Evolutionary conservation across 2,113 vertebrate genomes (phyloP), one percentile per base, ranked within the genome.

Genomic region (Apeltes quadracus): DNA sequence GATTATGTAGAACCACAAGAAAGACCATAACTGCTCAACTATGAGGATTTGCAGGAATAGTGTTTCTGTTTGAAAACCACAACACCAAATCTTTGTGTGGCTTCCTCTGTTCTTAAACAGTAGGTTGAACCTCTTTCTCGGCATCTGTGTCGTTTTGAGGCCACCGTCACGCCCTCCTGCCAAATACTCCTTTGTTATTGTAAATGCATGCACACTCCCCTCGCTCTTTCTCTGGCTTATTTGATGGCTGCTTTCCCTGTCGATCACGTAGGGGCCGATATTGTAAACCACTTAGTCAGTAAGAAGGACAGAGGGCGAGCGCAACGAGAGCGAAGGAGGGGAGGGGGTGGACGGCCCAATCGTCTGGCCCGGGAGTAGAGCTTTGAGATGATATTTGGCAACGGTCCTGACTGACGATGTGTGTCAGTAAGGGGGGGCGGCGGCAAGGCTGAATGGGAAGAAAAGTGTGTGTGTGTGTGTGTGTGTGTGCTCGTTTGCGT

Each of bases 341-440:
- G 69, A 55, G 58, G 65, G n/a, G n/a, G 4, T 20, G 46, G 3
- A 11, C 72, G 29, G 71, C 75, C 83, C 59, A 83, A 79, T 65
- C 20, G 69, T 75, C 65, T 68, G 16, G 66, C 58, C 73, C 70
- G 74, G 78, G 83, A 64, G 79, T 63, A 20, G 57, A 79, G 79
- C 46, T 48, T 46, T 27, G 76, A 80, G 81, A 81, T 83, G 81
- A 86, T 77, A 58, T 66, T 78, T 90, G 87, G 83, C 82, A 82
- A 72, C 76, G 51, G 65, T 81, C 72, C 72, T 65, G 84, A 69
- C 69, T 74, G 75, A 62, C 16, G 44, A 83, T 76, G 79, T 78
- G 75, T 88, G 80, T 83, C 72, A 46, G 56, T 69, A 74, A 70
- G 83, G 38, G 62, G 69, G 59, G 39, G 39, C n/a, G n/a, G n/a